Conservation (phyloP, 2,113 vertebrate genomes). For the Periophthalmodon schlosseri region DNA sequence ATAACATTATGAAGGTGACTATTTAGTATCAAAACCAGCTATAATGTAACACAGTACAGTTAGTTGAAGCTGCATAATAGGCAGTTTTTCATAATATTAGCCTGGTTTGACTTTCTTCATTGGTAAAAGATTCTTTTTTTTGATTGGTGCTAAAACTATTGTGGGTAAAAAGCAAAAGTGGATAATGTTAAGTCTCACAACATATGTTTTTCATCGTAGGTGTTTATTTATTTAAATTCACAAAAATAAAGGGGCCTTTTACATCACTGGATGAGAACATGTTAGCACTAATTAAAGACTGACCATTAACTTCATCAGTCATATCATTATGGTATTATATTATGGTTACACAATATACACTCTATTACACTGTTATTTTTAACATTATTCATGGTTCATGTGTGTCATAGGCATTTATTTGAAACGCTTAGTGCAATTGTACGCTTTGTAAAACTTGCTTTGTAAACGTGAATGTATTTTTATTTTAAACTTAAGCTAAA, state of each 20-base stretch:
- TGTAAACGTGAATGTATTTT: slow-evolving; percentile 26
- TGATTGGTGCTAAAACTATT: slow-evolving; percentile 66
- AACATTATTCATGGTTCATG: slow-evolving; percentile 26
- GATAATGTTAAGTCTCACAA: slow-evolving; percentile 48
- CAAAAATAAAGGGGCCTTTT: neutral
- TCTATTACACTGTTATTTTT: neutral
- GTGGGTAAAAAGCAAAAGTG: slow-evolving; percentile 51
- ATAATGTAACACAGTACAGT: neutral
- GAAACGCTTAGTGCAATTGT: slow-evolving; percentile 22
- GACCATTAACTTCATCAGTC: slow-evolving; percentile 8
- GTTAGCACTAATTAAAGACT: neutral
- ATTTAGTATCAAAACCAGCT: too few relatives aligned
- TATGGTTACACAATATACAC: neutral
- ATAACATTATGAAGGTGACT: neutral
- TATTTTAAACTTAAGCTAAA: slow-evolving; percentile 6
- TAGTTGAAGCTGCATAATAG: neutral
- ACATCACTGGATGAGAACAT: slow-evolving; percentile 17
- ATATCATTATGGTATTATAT: neutral
- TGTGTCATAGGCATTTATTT: neutral
- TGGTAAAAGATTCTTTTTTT: slow-evolving; percentile 39
- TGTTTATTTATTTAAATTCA: slow-evolving; percentile 28
- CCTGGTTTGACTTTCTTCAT: slow-evolving; percentile 22
- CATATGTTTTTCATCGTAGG: slow-evolving; percentile 29
- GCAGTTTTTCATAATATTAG: neutral
- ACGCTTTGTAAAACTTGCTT: slow-evolving; percentile 22